Evolutionary conservation across 2,797 vertebrate genomes (phyloP).

Genomic region (Sarcoramphus papa): DNA sequence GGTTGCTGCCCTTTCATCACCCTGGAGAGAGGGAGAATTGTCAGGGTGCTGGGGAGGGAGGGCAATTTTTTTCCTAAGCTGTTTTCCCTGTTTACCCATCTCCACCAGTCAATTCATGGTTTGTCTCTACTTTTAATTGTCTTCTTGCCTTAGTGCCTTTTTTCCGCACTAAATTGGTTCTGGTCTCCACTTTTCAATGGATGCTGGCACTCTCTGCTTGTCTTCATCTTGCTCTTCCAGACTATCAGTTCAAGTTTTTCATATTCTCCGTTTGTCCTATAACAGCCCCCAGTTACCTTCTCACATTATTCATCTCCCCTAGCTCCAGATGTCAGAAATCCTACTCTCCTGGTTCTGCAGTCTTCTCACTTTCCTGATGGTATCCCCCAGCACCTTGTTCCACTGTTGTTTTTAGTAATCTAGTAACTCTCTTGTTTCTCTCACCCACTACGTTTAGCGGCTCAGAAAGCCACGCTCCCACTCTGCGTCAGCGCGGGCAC

Average conservation of each 20-base stretch:
- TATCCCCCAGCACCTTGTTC: neutral
- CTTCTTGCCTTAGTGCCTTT: neutral
- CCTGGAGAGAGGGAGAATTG: neutral
- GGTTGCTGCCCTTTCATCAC: neutral
- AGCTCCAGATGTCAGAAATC: neutral
- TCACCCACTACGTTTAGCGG: neutral
- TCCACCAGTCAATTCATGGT: neutral
- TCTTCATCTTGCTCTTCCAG: neutral
- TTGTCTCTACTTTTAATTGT: neutral
- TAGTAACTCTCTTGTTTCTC: neutral
- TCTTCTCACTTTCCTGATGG: neutral
- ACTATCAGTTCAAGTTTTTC: neutral
- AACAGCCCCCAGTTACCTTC: neutral
- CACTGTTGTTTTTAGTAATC: neutral
- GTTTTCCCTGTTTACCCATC: neutral
- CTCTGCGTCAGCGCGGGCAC: accelerated
- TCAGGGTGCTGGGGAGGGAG: neutral
- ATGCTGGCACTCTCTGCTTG: neutral
- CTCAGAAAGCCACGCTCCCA: neutral
- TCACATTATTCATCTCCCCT: neutral
- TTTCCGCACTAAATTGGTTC: neutral
- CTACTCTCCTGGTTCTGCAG: neutral
- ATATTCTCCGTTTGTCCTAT: neutral
- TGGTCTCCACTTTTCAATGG: neutral
- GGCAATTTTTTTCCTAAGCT: neutral